These are phyloP conservation scores for Rhodophaea formosa DNA, from an alignment of 2,888 invertebrate genomes.

Conservation along the genomic window DNA sequence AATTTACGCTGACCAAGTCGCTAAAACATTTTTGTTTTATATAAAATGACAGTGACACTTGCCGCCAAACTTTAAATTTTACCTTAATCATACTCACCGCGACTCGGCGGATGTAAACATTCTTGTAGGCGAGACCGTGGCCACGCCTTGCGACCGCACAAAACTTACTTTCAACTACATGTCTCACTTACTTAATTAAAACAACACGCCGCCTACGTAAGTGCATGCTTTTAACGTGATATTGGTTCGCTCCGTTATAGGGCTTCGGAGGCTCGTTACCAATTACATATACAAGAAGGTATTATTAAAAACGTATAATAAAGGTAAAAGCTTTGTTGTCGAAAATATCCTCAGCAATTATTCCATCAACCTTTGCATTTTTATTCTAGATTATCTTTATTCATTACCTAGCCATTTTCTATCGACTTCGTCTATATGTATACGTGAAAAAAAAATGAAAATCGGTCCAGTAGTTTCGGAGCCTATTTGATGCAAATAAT, in stretches of 20 bases:
- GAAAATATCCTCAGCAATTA: conserved; percentile 10
- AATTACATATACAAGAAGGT: conserved; percentile 30
- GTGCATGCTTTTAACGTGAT: conserved; percentile 38
- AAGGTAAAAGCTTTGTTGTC: conserved; percentile 40
- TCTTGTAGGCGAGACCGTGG: conserved; percentile 1
- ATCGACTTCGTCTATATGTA: no score
- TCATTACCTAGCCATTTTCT: no score
- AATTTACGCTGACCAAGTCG: no score
- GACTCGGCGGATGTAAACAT: not conserved
- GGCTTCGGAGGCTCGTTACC: conserved; percentile 38
- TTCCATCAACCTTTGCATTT: conserved; percentile 3
- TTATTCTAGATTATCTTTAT: not conserved
- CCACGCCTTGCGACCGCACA: conserved; percentile 22
- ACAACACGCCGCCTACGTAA: conserved; percentile 31
- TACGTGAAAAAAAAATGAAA: no score
- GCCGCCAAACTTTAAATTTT: no score
- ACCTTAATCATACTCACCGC: not conserved
- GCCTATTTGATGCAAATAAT: no score
- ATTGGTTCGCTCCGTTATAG: conserved; percentile 34
- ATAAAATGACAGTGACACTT: no score
- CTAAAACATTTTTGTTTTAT: no score
- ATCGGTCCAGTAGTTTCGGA: no score
- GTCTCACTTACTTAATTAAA: conserved; percentile 48
- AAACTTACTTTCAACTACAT: conserved; percentile 37
- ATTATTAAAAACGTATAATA: conserved; percentile 44